These are phyloP conservation scores for Pemphigus obesinymphae DNA, from an alignment of 1,140 invertebrate species.

Conservation along the genomic window DNA sequence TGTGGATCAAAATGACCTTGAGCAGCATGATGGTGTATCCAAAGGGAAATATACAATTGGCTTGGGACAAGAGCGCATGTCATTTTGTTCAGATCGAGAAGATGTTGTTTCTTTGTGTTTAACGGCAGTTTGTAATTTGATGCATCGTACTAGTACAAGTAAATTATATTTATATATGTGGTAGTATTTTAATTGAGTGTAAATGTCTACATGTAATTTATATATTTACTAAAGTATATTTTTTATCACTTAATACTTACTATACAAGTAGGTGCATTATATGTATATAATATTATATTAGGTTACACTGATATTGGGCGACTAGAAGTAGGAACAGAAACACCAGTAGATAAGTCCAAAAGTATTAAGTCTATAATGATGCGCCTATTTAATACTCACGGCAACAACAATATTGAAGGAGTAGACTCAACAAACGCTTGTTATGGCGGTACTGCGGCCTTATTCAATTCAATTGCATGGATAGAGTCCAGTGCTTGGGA, in stretches of 20 bases:
- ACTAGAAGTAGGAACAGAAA: slow-evolving; percentile 96
- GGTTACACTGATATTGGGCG: slow-evolving; percentile 76
- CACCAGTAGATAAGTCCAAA: slow-evolving; percentile 96
- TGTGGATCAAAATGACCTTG: slow-evolving; percentile 87
- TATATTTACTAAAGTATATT: no score
- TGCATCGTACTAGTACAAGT: slow-evolving; percentile 63
- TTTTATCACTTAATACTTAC: neutral
- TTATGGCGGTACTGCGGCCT: slow-evolving; percentile 94
- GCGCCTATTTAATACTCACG: slow-evolving; percentile 82
- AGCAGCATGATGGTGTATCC: slow-evolving; percentile 78
- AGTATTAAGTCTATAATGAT: slow-evolving; percentile 96
- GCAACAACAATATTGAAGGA: slow-evolving; percentile 89
- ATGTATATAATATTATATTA: neutral
- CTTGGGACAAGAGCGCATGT: slow-evolving; percentile 91
- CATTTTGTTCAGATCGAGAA: slow-evolving; percentile 92
- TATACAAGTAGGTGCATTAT: neutral
- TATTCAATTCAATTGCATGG: slow-evolving; percentile 95
- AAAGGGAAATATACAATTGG: slow-evolving; percentile 94
- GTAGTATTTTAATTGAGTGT: no score
- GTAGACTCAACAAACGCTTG: slow-evolving; percentile 97
- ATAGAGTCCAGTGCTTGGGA: slow-evolving; percentile 95
- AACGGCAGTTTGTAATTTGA: slow-evolving; percentile 76
- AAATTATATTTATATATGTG: no score
- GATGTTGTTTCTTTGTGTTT: slow-evolving; percentile 94
- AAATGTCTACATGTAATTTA: no score